Evolutionary conservation across 2,888 invertebrate genomes (phyloP).

Genomic region (Ornithoptera priamus): DNA sequence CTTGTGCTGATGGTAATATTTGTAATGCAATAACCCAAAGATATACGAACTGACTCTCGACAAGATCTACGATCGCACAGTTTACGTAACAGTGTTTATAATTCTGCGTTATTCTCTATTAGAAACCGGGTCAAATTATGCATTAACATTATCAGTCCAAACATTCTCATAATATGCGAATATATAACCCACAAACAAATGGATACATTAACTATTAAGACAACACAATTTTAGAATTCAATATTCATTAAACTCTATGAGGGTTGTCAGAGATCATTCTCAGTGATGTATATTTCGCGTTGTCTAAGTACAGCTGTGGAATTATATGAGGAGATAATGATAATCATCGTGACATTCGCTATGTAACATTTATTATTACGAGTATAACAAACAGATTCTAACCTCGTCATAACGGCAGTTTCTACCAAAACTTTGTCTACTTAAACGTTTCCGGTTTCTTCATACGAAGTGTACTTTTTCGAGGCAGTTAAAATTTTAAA

Average conservation of each 20-base stretch:
- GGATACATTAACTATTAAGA: neutral
- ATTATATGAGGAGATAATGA: neutral
- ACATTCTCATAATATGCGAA: conserved; percentile 7
- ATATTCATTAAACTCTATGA: neutral
- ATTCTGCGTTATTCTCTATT: conserved; percentile 30
- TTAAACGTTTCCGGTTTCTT: too few species aligned
- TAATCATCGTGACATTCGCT: too few species aligned
- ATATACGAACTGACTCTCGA: conserved; percentile 6
- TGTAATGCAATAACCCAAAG: neutral
- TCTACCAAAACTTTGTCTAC: too few species aligned
- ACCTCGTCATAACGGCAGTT: too few species aligned
- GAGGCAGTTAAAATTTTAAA: neutral
- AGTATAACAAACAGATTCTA: too few species aligned
- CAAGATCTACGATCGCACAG: conserved; percentile 16
- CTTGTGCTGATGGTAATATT: conserved; percentile 1
- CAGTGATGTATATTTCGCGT: neutral
- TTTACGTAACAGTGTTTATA: conserved; percentile 35
- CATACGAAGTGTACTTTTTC: too few species aligned
- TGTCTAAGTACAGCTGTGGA: neutral
- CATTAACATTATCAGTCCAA: neutral
- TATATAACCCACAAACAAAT: neutral
- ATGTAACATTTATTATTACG: too few species aligned
- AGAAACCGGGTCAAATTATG: conserved; percentile 33
- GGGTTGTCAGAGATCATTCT: neutral
- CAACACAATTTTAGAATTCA: neutral